Evolutionary conservation across 2,113 vertebrate species (phyloP).

Genomic region (Neogobius melanostomus): DNA sequence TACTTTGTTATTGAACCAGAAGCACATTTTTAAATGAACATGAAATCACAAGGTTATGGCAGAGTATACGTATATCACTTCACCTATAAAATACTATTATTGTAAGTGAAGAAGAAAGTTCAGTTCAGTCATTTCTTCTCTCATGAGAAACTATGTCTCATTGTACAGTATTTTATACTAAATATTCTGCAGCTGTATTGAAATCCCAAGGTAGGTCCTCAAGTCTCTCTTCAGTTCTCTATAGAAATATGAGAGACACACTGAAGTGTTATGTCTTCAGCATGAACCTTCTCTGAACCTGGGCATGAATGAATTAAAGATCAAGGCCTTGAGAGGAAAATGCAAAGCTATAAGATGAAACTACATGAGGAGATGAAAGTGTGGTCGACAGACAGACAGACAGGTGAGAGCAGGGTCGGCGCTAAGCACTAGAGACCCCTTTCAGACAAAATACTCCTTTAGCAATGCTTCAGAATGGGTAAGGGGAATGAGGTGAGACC

Average conservation of each 20-base stretch:
- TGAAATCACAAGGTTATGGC: neutral
- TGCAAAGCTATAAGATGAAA: constrained; percentile 54
- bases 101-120: neutral
- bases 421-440: constrained; percentile 5
- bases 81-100: neutral
- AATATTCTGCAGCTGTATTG: neutral
- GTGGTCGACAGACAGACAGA: constrained; percentile 26
- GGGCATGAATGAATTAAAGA: constrained; percentile 70
- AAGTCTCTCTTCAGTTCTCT: neutral
- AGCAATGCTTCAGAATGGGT: constrained; percentile 11
- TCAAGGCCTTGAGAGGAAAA: constrained; percentile 59
- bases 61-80: neutral
- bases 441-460: constrained; percentile 22
- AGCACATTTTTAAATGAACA: neutral
- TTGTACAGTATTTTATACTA: neutral
- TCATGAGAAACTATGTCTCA: neutral
- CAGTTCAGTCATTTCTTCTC: neutral
- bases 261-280: constrained; percentile 15
- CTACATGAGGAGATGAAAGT: constrained; percentile 57
- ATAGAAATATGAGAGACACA: constrained; percentile 11
- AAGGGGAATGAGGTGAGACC: neutral
- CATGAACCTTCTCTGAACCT: constrained; percentile 64
- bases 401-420: constrained; percentile 46
- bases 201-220: neutral
- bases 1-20: neutral